phyloP scores from a whole-genome alignment of 2,888 invertebrate genomes.

The Drosophila acutilabella region DNA sequence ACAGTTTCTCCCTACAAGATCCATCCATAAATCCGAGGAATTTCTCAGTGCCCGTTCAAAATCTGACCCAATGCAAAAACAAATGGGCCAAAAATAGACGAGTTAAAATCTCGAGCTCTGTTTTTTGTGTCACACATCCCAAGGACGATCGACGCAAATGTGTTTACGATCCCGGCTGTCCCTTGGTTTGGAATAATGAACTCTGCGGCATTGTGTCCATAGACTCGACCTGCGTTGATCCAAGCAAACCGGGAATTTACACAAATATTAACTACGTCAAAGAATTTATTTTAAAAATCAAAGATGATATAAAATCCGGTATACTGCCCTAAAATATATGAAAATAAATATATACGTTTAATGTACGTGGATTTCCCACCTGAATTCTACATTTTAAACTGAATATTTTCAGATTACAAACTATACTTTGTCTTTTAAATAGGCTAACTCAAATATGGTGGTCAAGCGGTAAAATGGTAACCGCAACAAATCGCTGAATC shows the following conservation, averaged over 20 bases:
- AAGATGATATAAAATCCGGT: background rate
- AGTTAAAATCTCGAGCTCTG: background rate
- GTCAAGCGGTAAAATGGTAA: background rate
- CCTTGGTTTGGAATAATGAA: conserved; percentile 21
- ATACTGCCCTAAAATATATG: background rate
- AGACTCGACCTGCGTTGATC: conserved; percentile 21
- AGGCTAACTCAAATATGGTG: too few relatives aligned
- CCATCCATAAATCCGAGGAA: conserved; percentile 5
- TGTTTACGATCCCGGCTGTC: conserved; percentile 43
- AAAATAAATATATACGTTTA: background rate
- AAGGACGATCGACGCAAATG: conserved; percentile 8
- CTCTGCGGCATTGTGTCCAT: conserved; percentile 42
- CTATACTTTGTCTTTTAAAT: too few relatives aligned
- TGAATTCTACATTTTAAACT: too few relatives aligned
- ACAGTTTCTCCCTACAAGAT: conserved; percentile 7
- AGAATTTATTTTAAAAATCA: background rate
- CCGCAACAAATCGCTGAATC: conserved; percentile 1
- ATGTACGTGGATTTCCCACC: too few relatives aligned
- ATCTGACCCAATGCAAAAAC: background rate
- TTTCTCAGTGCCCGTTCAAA: background rate
- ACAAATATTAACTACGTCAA: conserved; percentile 21
- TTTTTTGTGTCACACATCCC: conserved; percentile 26
- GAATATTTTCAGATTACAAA: too few relatives aligned
- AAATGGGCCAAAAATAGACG: background rate
- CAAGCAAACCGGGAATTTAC: conserved; percentile 28